Evolutionary conservation across 2,113 vertebrate species (phyloP), one percentile per base, ranked within the genome.

Genomic region (Halichoeres trimaculatus): DNA sequence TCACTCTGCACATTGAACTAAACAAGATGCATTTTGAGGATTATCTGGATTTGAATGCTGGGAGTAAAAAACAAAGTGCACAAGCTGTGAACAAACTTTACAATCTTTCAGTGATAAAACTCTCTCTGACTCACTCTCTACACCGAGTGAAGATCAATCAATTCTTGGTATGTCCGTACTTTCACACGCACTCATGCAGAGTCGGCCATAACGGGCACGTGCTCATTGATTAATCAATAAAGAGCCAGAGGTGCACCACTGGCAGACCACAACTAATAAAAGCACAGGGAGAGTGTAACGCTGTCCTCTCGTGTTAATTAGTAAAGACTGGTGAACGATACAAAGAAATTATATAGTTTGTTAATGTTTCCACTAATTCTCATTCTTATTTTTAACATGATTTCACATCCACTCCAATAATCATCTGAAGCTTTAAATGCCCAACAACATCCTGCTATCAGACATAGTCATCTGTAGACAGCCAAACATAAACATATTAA

Each of bases 221-320:
- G 86, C 55, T 81, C 53, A 87, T 87, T 74, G 90, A 91, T 87
- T 77, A 87, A 86, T 93, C 85, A 66, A 88, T 90, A 52, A 62
- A 72, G 40, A 62, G 70, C 80, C 64, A 56, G 67, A 76, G 62
- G 76, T 68, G 34, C 53, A 78, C 38, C 36, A 55, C 79, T 83
- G 73, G 38, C 83, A 83, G 81, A 81, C 65, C 47, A 70, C 55
- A 55, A 58, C 81, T 88, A 84, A 81, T 76, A 73, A 59, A 67
- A 82, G 54, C 62, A 20, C 41, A 52, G 57, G 20, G 53, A 62
- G 47, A 40, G 11, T 57, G 43, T 75, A 57, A 65, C 45, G 36
- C 23, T 73, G 66, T 59, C 48, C 60, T 55, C 54, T 57, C 35
- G 30, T 54, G 61, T 68, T 74, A 70, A 79, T 65, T 48, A 50